phyloP scores from a whole-genome alignment of 2,797 vertebrate genomes.

The Poeciliopsis infans region DNA sequence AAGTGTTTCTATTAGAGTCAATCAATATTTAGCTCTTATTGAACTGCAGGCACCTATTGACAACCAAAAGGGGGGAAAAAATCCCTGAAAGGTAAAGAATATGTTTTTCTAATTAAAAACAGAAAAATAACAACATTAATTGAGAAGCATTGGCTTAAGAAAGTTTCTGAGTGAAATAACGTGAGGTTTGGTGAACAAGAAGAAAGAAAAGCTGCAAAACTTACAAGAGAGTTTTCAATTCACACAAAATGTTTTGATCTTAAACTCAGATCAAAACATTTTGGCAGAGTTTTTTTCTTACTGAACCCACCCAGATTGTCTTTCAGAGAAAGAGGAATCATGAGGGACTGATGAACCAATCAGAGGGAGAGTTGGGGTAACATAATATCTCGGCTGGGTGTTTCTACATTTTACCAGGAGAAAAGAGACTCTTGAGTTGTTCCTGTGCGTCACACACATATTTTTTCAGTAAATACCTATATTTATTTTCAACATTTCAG shows the following conservation, averaged over 20 bases:
- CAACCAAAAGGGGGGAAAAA: too few relatives aligned
- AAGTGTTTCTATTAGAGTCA: too few relatives aligned
- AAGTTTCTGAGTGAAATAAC: too few relatives aligned
- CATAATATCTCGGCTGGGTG: not conserved
- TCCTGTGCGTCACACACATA: not conserved
- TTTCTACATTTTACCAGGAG: not conserved
- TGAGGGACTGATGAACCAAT: not conserved
- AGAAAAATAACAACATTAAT: too few relatives aligned
- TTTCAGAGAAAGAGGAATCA: not conserved
- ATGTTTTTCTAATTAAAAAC: too few relatives aligned
- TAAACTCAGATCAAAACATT: not conserved
- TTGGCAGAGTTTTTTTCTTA: not conserved
- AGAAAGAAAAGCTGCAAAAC: too few relatives aligned
- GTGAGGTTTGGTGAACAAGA: too few relatives aligned
- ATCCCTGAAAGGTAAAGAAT: too few relatives aligned
- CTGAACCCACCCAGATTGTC: not conserved
- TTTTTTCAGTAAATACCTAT: not conserved
- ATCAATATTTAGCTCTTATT: too few relatives aligned
- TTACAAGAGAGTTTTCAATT: not conserved
- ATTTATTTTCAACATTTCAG: not conserved
- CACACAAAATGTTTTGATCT: not conserved
- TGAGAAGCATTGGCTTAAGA: too few relatives aligned
- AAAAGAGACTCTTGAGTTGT: not conserved
- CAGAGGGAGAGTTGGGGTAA: not conserved
- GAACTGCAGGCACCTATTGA: too few relatives aligned